Conservation (phyloP, 1,140 invertebrate species). For the Venturia canescens region DNA sequence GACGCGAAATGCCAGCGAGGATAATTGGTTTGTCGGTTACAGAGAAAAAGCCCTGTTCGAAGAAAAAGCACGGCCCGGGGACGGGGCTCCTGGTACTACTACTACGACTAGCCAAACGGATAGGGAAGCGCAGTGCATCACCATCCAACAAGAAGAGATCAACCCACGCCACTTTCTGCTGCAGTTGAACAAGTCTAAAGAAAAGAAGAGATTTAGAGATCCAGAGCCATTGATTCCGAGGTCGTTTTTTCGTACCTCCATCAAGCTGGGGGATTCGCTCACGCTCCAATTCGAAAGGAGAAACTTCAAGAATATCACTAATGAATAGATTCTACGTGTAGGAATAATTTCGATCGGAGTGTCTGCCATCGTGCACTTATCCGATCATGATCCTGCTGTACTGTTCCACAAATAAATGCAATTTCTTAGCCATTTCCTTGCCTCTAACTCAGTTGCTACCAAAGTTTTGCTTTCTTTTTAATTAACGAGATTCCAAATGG, state of each 20-base stretch:
- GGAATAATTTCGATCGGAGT: conserved; percentile 3
- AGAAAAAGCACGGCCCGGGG: conserved; percentile 10
- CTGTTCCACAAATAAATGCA: not conserved
- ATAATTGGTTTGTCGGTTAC: conserved; percentile 47
- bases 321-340: conserved; percentile 22
- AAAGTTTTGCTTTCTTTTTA: not conserved
- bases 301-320: conserved; percentile 13
- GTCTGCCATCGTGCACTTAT: not conserved
- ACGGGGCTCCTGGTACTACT: conserved; percentile 31
- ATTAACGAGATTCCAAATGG: conserved; percentile 27
- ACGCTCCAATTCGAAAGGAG: conserved; percentile 39
- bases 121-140: conserved; percentile 24
- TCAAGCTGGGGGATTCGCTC: conserved; percentile 35
- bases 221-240: conserved; percentile 17
- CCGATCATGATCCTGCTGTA: not conserved
- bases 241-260: conserved; percentile 14
- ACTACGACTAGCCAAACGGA: conserved; percentile 16
- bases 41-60: conserved; percentile 22
- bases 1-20: conserved; percentile 40
- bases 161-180: conserved; percentile 28
- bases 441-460: not conserved
- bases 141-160: not conserved
- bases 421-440: not conserved
- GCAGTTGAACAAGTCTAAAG: conserved; percentile 35
- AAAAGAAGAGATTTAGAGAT: conserved; percentile 27